Base-by-base conservation (phyloP, 2,888 invertebrate genomes). In the Rhopalosiphum nymphaeae region DNA sequence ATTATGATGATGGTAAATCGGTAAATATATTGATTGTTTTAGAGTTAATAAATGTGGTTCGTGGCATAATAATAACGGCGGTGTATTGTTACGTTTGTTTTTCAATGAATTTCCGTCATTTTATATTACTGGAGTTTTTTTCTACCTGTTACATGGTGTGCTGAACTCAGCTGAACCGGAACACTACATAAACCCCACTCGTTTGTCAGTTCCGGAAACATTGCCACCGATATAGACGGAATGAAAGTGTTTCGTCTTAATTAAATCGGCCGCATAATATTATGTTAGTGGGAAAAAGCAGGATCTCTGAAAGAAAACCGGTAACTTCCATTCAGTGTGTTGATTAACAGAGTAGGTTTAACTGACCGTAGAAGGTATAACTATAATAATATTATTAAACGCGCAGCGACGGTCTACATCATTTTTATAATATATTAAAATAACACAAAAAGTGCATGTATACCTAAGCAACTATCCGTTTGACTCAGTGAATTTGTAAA, bases 221-320 rank as follows among this genome's bases (percentile, higher is more conserved):
- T 61, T 88, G 87, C 78, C 78, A 42, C 21, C 78, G 36, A 78
- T 78, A 21, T 78, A 61, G 53, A 67, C 90, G 49, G 93, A 93
- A 93, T 90, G 93, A 93, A 93, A 93, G 93, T 93, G 93, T 93
- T 93, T 90, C 89, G 89, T 93, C 84, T 89, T 93, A 89, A 93
- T 90, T 93, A 90, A 93, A 90, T 85, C 93, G 57, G 89, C 57
- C 78, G 93, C 90, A 57, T 89, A 93, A 67, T 44, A 44, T 36
- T 44, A 44, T 61, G 44, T 36, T 93, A 49, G 93, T 89, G 93
- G 93, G 93, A 88, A 93, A 89, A 89, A 89, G 49, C 93, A 89
- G 89, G 89, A 93, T 93, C 84, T 93, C 89, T 36, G 84, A 90
- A 89, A 57, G 84, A 93, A 93, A 57, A 89, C 57, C 49, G 57